phyloP scores from a whole-genome alignment of 2,797 vertebrate species.

The Prionace glauca region DNA sequence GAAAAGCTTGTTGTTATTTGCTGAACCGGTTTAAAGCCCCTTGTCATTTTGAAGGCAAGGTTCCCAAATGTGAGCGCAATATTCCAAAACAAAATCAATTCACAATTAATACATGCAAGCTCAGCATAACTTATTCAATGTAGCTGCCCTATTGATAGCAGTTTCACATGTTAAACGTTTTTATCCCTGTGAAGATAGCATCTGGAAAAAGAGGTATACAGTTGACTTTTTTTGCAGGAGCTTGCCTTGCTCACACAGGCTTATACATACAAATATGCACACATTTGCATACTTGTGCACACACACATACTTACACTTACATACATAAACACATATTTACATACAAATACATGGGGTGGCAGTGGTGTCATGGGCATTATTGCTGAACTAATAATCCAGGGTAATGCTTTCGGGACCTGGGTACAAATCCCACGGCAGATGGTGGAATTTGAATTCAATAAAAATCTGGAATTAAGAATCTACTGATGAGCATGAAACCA shows the following conservation, averaged over 20 bases:
- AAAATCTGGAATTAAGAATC: no score
- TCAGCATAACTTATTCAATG: neutral
- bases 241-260: neutral
- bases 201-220: neutral
- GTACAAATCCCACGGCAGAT: no score
- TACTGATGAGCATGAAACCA: no score
- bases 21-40: neutral
- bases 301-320: no score
- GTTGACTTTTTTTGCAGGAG: neutral
- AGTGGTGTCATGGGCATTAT: no score
- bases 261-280: no score
- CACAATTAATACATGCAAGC: neutral
- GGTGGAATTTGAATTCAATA: no score
- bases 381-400: no score
- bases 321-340: neutral
- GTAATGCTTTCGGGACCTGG: no score
- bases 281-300: no score
- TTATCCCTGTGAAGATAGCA: neutral
- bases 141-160: neutral
- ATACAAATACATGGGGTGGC: no score
- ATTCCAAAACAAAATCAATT: neutral
- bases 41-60: neutral
- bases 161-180: neutral
- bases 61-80: neutral
- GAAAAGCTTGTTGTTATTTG: neutral